Evolutionary conservation across 1,140 invertebrate genomes (phyloP), one percentile per base, ranked within the genome.

Genomic region (Thalassaphorura encarpata): DNA sequence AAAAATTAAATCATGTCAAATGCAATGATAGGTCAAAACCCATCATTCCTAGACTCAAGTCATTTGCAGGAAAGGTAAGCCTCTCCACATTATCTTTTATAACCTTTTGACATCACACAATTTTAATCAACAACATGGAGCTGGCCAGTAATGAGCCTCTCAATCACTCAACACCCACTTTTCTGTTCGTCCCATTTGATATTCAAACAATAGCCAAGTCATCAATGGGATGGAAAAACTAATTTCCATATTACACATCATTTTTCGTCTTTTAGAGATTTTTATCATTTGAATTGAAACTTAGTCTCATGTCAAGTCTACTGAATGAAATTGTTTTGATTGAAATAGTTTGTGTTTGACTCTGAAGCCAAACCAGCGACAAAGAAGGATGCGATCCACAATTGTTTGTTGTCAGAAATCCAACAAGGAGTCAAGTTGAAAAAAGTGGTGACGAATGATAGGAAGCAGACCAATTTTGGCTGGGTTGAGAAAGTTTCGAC

Each of bases 291-390:
- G n/a, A n/a, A n/a, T n/a, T n/a, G n/a, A n/a, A n/a, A n/a, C n/a
- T n/a, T n/a, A n/a, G n/a, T n/a, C n/a, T n/a, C n/a, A n/a, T n/a
- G n/a, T n/a, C n/a, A n/a, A n/a, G n/a, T 46, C n/a, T 36, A n/a
- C 8, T 8, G 33, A 36, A 36, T 11, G n/a, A 36, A 36, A 36
- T 36, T 36, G 33, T 36, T 36, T n/a, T 36, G n/a, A n/a, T n/a
- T n/a, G n/a, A n/a, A n/a, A n/a, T 81, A 91, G 74, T 91, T 90
- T 70, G 80, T 92, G 43, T 92, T 88, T 71, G 87, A 90, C 67
- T 89, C 87, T 15, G 88, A 91, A 71, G 63, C 63, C 3, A 86
- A 86, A 69, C 77, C 76, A 43, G 63, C 63, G 16, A 65, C 19
- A 8, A 65, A 65, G 47, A 66, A 68, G 29, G 68, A 71, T 39